Evolutionary conservation across 2,797 vertebrate genomes (phyloP), one percentile per base, ranked within the genome.

Genomic region (Scleropages formosus): DNA sequence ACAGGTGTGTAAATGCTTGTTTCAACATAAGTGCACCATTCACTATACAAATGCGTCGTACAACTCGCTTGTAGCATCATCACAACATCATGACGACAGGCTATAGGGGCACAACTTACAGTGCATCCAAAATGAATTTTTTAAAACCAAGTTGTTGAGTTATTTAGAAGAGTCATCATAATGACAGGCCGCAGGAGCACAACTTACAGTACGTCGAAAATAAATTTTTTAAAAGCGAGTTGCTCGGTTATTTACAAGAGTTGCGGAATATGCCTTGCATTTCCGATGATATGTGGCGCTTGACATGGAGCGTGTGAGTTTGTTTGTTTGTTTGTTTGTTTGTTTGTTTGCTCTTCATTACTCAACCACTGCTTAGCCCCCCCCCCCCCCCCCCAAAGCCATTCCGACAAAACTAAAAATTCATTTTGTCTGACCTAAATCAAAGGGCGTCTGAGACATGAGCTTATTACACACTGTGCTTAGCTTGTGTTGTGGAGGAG

Each of bases 341-440:
- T 77, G 75, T 80, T 66, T 74, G 78, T 86, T 80, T 78, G 86
- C 85, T 82, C 82, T 78, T 85, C 84, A 83, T 85, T 87, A 85
- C 88, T 80, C 88, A 91, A 91, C 88, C 89, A 89, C 84, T 87
- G 83, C 83, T 87, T 82, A 61, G 2, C 61, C 20, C 85, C 84
- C 83, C 83, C 61, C 74, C 83, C 86, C 89, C 88, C 86, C 24
- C 63, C 44, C 84, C 82, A 90, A 90, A 89, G 87, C 83, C 86
- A 88, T 90, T 90, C 83, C 76, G 88, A 92, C 87, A 91, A 91
- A 92, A 87, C 92, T 90, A 86, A 87, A 90, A 87, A 94, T 95
- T 93, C 93, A 92, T 94, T 93, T 93, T 93, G 90, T 93, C 92
- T 92, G 89, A 91, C 90, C 90, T 90, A 91, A 88, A 91, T 93